A percentile compares a stretch with the other conserved stretches of the same genome.
phyloP scores from a whole-genome alignment of 2,888 invertebrate species.

The Pristionchus mayeri region DNA sequence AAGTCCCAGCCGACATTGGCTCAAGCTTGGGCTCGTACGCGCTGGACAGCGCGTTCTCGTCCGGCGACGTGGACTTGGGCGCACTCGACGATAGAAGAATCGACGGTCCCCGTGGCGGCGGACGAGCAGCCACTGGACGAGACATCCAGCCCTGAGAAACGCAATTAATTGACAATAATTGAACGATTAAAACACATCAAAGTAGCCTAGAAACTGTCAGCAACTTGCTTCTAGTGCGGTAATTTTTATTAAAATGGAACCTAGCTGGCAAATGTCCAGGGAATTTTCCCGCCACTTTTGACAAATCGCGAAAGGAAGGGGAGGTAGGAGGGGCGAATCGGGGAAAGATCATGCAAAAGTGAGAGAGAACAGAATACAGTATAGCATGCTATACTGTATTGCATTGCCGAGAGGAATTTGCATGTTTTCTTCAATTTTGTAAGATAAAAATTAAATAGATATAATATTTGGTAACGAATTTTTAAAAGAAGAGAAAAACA shows the following conservation, averaged over 20 bases:
- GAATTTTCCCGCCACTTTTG: conserved; percentile 22
- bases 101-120: conserved; percentile 3
- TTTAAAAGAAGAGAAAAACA: too few species aligned
- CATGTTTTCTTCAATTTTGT: too few species aligned
- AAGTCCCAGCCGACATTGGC: not conserved
- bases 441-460: too few species aligned
- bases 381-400: not conserved
- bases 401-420: too few species aligned
- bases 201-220: not conserved
- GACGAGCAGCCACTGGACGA: not conserved
- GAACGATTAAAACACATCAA: not conserved
- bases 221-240: conserved; percentile 14
- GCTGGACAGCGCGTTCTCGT: not conserved
- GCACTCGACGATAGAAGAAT: not conserved
- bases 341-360: not conserved
- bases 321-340: conserved; percentile 4
- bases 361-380: not conserved
- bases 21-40: not conserved
- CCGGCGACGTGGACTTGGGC: conserved; percentile 17
- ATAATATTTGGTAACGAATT: too few species aligned
- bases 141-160: conserved; percentile 18
- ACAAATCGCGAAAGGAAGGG: too few species aligned
- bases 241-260: conserved; percentile 1
- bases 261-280: conserved; percentile 1
- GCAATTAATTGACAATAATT: too few species aligned